Percentiles rank a stretch among this genome's conserved stretches.
phyloP scores from a whole-genome alignment of 2,888 invertebrate genomes.

The Noctua pronuba region DNA sequence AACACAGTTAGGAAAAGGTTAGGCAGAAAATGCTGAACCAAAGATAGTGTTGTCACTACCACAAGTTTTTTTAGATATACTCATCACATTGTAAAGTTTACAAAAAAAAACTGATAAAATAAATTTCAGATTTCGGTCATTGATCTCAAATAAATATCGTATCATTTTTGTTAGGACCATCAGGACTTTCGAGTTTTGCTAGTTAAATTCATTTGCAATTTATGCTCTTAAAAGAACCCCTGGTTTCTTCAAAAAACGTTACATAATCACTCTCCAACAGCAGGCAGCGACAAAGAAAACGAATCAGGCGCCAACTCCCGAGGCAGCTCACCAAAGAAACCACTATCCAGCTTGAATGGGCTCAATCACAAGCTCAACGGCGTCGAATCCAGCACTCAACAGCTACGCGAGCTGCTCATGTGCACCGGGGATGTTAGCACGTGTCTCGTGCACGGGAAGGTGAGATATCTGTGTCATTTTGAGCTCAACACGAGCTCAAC shows the following conservation, averaged over 20 bases:
- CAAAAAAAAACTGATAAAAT: too few relatives aligned
- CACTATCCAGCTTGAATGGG: constrained; percentile 79
- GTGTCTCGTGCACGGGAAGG: constrained; percentile 94
- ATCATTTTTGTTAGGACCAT: neutral
- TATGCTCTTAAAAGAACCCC: neutral
- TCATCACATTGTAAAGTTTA: too few relatives aligned
- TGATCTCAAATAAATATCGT: too few relatives aligned
- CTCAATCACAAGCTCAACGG: constrained; percentile 78
- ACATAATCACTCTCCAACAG: constrained; percentile 65
- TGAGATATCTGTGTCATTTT: constrained; percentile 46
- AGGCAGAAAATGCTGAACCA: too few relatives aligned
- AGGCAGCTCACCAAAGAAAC: constrained; percentile 85
- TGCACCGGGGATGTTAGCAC: constrained; percentile 92
- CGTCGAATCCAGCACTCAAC: constrained; percentile 77
- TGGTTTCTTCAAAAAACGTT: neutral
- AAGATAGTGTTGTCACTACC: too few relatives aligned
- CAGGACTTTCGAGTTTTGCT: neutral
- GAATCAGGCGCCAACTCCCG: constrained; percentile 86
- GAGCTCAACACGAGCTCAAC: constrained; percentile 70
- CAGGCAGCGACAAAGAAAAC: constrained; percentile 93
- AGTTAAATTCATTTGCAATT: neutral
- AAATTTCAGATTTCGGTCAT: too few relatives aligned
- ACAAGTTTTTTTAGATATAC: too few relatives aligned
- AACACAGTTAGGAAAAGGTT: too few relatives aligned
- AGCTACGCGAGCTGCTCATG: constrained; percentile 89